Percentiles rank a stretch among this genome's conserved stretches.
These are phyloP conservation scores for Thripadectes ignobilis DNA, from an alignment of 2,797 vertebrate species.

Conservation along the genomic window DNA sequence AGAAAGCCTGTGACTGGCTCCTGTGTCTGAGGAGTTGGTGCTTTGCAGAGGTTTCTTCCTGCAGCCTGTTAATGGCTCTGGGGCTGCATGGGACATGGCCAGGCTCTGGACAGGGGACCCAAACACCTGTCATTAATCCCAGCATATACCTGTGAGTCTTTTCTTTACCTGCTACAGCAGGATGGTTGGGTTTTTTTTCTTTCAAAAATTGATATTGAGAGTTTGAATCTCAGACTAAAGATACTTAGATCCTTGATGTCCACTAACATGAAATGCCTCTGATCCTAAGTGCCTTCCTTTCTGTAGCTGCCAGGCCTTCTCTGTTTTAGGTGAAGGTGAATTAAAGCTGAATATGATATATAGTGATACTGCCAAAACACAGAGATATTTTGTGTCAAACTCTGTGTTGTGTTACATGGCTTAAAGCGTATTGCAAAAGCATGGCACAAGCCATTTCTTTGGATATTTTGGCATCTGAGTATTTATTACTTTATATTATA, in stretches of 20 bases:
- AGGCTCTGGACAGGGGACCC: not conserved
- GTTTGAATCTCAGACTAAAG: not conserved
- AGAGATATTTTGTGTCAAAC: not conserved
- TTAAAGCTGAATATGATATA: not conserved
- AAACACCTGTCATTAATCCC: not conserved
- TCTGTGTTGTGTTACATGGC: not conserved
- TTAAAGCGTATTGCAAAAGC: not conserved
- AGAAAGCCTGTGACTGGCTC: not conserved
- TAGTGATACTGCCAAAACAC: not conserved
- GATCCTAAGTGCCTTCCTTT: not conserved
- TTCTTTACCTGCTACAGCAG: not conserved
- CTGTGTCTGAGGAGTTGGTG: rapidly evolving
- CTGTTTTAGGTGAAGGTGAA: not conserved
- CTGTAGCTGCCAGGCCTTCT: not conserved
- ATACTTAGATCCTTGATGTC: not conserved
- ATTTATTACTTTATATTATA: no score
- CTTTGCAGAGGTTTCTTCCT: not conserved
- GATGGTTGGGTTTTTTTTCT: not conserved
- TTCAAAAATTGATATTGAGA: not conserved
- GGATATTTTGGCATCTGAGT: not conserved
- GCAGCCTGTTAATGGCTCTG: not conserved
- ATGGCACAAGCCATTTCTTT: rapidly evolving
- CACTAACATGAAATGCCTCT: not conserved
- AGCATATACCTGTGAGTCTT: not conserved
- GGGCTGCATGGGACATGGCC: not conserved